Base-by-base conservation (phyloP, 1,140 invertebrate genomes). In the Magallana ariakensis region DNA sequence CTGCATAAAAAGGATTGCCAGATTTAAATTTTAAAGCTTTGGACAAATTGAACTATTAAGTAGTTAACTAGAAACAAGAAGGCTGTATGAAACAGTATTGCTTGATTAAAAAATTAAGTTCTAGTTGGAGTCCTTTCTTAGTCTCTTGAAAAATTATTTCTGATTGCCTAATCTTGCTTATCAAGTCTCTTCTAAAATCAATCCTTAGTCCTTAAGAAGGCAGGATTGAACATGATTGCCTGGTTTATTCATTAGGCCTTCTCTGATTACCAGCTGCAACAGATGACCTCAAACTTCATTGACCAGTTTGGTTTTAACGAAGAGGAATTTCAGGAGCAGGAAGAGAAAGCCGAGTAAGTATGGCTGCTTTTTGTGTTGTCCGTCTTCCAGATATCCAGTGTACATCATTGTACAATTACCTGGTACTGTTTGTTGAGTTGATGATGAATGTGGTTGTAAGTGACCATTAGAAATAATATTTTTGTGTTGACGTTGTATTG, bases 231-330 rank as follows among this genome's bases (percentile, higher is more conserved):
- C 15, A 60, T 60, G 55, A 82, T 85, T 90, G 89, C 90, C 89
- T 93, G 91, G 86, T 92, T 90, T 92, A 90, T 91, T 93, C 91
- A 91, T 87, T 92, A 96, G 96, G 95, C 95, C 87, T 96, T 96
- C 94, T 94, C 95, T 90, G 95, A 96, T 92, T 96, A 96, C 93
- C 95, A 96, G 94, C 94, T 95, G 90, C 96, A 96, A 94, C 95
- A 96, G 91, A 95, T 96, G 95, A 95, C 95, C 66, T 95, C 95
- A 89, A 95, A 95, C 86, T 96, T 96, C 93, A 95, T 95, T 92
- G 96, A 96, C 85, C 95, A 96, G 88, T 97, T 96, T 93, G 96
- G 96, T 55, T 96, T 96, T 91, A 96, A 96, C 90, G 96, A 97
- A 91, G 96, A 96, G 88, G 96, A 96, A 84, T 96, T 96, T 90